Conservation (phyloP, 2,888 invertebrate genomes). For the Alentia gelatinosa region DNA sequence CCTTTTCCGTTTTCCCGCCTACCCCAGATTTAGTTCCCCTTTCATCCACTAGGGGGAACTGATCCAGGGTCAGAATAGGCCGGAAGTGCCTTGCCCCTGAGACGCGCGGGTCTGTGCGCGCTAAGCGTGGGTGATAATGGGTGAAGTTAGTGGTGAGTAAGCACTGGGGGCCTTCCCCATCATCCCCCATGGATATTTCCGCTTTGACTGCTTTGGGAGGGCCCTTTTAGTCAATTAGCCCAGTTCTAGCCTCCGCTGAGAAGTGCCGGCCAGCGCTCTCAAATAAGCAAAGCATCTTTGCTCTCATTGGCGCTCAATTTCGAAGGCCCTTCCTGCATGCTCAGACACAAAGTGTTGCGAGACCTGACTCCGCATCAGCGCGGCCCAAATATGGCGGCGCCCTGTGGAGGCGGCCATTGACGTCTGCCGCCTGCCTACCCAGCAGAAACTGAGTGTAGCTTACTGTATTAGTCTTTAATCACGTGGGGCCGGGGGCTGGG, state of each 20-base stretch:
- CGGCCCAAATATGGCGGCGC: background rate
- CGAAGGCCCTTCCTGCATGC: background rate
- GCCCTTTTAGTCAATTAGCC: constrained; percentile 2
- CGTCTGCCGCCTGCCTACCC: no score
- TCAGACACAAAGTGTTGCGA: constrained; percentile 1
- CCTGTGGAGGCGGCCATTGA: background rate
- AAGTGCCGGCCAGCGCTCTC: background rate
- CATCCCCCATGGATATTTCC: background rate
- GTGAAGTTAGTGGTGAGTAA: background rate
- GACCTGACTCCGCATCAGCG: background rate
- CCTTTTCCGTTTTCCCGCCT: background rate
- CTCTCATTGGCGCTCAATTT: background rate
- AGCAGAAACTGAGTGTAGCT: background rate
- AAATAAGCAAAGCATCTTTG: background rate
- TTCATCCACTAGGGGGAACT: background rate
- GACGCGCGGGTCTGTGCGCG: background rate
- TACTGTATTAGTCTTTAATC: constrained; percentile 30
- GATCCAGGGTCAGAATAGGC: no score
- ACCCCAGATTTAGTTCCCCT: background rate
- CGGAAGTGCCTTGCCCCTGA: background rate
- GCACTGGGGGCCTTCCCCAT: background rate
- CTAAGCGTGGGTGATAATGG: background rate
- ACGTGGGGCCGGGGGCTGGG: background rate
- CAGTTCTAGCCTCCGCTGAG: background rate
- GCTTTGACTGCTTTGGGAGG: background rate